phyloP scores from a whole-genome alignment of 2,797 vertebrate genomes.

The Phrynocephalus guinanensis region DNA sequence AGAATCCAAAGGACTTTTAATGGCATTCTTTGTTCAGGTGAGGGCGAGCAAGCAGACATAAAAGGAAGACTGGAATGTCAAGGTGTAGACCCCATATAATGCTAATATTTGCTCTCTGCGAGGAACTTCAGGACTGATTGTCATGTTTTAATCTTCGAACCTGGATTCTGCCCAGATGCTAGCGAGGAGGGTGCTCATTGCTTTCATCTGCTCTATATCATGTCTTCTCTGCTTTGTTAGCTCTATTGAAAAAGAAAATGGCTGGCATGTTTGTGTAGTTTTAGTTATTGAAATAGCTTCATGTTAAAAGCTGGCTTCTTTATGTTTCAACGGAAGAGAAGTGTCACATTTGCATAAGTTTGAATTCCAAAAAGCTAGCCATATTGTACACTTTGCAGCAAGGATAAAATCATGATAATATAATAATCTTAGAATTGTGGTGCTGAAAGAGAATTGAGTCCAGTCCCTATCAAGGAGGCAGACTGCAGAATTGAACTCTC shows the following conservation, averaged over 20 bases:
- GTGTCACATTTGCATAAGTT: not conserved
- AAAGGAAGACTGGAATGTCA: constrained; percentile 4
- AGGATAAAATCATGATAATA: too few species aligned
- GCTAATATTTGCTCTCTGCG: constrained; percentile 50
- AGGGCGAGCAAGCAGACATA: constrained; percentile 40
- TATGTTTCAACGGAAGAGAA: not conserved
- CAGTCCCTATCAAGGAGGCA: too few species aligned
- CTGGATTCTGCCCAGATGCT: constrained; percentile 39
- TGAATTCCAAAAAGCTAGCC: not conserved
- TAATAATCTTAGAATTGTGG: too few species aligned
- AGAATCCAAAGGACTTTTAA: constrained; percentile 49
- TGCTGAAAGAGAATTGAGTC: too few species aligned
- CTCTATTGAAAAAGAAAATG: not conserved
- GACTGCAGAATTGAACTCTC: too few species aligned
- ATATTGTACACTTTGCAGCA: not conserved
- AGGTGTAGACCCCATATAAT: constrained; percentile 13
- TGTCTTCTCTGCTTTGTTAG: not conserved
- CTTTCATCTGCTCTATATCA: not conserved
- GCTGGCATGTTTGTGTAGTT: not conserved
- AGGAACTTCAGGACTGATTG: constrained; percentile 28
- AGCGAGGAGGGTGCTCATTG: not conserved
- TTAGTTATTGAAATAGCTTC: too few species aligned
- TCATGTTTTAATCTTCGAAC: constrained; percentile 16
- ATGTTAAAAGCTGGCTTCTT: not conserved
- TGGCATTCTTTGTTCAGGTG: constrained; percentile 39